Conservation (phyloP, 2,797 vertebrate species). For the Fistularia tabacaria region DNA sequence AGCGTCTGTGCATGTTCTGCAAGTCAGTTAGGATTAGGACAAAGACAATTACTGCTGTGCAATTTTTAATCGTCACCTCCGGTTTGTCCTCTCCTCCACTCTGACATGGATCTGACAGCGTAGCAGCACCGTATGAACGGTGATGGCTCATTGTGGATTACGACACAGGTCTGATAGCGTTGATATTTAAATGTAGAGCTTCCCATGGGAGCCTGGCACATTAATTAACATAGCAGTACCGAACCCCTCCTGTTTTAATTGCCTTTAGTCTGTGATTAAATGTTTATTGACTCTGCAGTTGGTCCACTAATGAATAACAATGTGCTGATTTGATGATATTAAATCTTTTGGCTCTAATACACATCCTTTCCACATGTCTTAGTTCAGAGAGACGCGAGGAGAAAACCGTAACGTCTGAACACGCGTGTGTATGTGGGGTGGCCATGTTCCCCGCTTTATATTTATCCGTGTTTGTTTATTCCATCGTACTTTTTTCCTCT, state of each 20-base stretch:
- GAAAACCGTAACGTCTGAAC: conserved; percentile 5
- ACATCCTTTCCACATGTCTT: conserved; percentile 53
- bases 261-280: conserved; percentile 80
- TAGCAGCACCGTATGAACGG: conserved; percentile 54
- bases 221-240: conserved; percentile 77
- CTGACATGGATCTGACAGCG: conserved; percentile 64
- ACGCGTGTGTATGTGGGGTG: background rate
- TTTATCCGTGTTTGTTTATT: no score
- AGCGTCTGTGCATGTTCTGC: conserved; percentile 2
- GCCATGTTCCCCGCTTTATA: no score
- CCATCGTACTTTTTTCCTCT: no score
- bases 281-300: conserved; percentile 80
- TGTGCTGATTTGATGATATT: conserved; percentile 78
- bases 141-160: conserved; percentile 62
- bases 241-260: conserved; percentile 75
- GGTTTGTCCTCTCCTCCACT: conserved; percentile 63
- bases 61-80: conserved; percentile 50
- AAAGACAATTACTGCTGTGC: conserved; percentile 30
- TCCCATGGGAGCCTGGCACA: conserved; percentile 71
- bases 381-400: conserved; percentile 48
- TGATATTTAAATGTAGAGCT: conserved; percentile 75
- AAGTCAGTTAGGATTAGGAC: conserved; percentile 42
- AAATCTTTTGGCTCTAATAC: conserved; percentile 73
- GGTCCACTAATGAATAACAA: conserved; percentile 80
- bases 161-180: conserved; percentile 60